Evolutionary conservation across 2,113 vertebrate genomes (phyloP).

Genomic region (Cnemophilus loriae): DNA sequence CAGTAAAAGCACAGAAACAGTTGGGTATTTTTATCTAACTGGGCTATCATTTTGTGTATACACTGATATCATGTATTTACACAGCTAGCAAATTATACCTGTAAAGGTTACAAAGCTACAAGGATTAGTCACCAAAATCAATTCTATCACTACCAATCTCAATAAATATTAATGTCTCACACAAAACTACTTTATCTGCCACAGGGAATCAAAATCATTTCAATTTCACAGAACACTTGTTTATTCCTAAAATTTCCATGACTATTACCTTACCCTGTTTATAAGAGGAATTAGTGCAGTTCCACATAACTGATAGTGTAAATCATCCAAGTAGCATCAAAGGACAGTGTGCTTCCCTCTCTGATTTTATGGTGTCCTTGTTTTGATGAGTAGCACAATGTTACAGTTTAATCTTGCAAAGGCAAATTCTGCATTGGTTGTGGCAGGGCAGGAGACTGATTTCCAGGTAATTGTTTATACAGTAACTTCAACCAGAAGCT

Average conservation of each 20-base stretch:
- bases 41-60: not conserved
- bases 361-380: not conserved
- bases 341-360: not conserved
- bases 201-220: not conserved
- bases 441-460: not conserved
- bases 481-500: not conserved
- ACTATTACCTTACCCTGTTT: not conserved
- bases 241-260: constrained; percentile 13
- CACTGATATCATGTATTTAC: constrained; percentile 10
- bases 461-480: not conserved
- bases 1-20: not conserved
- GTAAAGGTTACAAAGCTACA: constrained; percentile 23
- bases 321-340: not conserved
- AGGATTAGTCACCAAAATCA: constrained; percentile 34
- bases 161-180: constrained; percentile 44
- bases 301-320: not conserved
- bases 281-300: not conserved
- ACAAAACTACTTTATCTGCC: not conserved
- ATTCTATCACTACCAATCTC: not conserved
- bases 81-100: constrained; percentile 24
- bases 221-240: not conserved
- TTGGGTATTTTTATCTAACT: not conserved
- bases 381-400: not conserved
- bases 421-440: not conserved
- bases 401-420: not conserved